phyloP scores from a whole-genome alignment of 2,888 invertebrate species.

The Nemapogon koenigi region DNA sequence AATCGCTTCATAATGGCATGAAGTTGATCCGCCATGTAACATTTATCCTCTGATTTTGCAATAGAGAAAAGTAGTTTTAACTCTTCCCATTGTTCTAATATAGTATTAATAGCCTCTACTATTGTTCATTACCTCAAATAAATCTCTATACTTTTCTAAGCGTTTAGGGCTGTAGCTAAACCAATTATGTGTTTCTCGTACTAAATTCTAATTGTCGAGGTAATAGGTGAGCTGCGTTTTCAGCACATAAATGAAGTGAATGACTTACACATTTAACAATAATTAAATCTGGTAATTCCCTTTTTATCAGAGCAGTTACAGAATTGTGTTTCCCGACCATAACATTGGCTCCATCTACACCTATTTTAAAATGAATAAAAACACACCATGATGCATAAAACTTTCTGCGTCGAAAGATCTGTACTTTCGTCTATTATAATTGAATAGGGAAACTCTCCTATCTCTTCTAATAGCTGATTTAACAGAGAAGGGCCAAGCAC shows the following conservation, averaged over 20 bases:
- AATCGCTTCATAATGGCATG: slow-evolving; percentile 17
- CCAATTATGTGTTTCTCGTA: slow-evolving; percentile 20
- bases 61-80: slow-evolving; percentile 21
- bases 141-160: slow-evolving; percentile 17
- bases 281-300: slow-evolving; percentile 15
- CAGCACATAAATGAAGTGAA: slow-evolving; percentile 16
- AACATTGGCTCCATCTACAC: slow-evolving; percentile 20
- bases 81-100: slow-evolving; percentile 24
- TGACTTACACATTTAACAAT: slow-evolving; percentile 13
- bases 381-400: slow-evolving; percentile 17
- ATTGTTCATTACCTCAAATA: slow-evolving; percentile 19
- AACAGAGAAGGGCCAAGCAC: slow-evolving; percentile 22
- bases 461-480: slow-evolving; percentile 21
- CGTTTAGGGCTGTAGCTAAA: slow-evolving; percentile 21
- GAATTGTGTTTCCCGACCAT: slow-evolving; percentile 18
- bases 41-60: slow-evolving; percentile 19
- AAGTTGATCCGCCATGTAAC: slow-evolving; percentile 20
- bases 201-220: slow-evolving; percentile 19
- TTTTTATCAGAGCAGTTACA: slow-evolving; percentile 17
- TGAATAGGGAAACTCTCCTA: slow-evolving; percentile 22
- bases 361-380: slow-evolving; percentile 18
- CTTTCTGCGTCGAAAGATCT: slow-evolving; percentile 17
- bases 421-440: slow-evolving; percentile 25
- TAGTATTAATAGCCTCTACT: slow-evolving; percentile 17
- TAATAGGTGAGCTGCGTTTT: slow-evolving; percentile 14